Conservation (phyloP, 1,140 invertebrate genomes). For the Archivesica marissinica region DNA sequence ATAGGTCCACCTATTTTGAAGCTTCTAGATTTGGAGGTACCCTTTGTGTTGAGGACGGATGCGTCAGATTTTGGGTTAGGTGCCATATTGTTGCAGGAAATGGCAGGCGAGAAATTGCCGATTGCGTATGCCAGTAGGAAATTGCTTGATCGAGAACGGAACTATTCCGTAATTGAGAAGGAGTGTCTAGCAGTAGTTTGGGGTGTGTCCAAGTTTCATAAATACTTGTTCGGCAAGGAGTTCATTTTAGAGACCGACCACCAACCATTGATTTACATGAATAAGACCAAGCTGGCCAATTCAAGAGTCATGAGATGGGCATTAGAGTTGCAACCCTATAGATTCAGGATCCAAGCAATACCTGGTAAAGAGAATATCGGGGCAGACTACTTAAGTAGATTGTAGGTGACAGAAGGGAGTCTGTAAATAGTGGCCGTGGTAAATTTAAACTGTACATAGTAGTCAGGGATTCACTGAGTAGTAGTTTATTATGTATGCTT, state of each 20-base stretch:
- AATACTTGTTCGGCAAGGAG: slow-evolving; percentile 74
- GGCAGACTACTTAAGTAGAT: too few species aligned
- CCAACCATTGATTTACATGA: slow-evolving; percentile 40
- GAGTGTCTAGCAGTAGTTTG: slow-evolving; percentile 83
- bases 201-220: slow-evolving; percentile 81
- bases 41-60: slow-evolving; percentile 65
- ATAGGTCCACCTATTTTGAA: slow-evolving; percentile 61
- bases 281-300: slow-evolving; percentile 3
- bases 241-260: slow-evolving; percentile 64
- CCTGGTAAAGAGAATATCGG: too few species aligned
- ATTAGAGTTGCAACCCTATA: too few species aligned
- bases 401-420: too few species aligned
- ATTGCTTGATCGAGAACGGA: slow-evolving; percentile 48
- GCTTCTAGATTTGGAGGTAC: slow-evolving; percentile 77
- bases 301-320: slow-evolving; percentile 12
- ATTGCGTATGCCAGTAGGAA: slow-evolving; percentile 69
- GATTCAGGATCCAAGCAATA: too few species aligned
- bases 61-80: slow-evolving; percentile 60
- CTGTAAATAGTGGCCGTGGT: too few species aligned
- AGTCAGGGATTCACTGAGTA: too few species aligned
- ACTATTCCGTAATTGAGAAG: slow-evolving; percentile 82
- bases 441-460: too few species aligned
- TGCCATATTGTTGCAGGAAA: slow-evolving; percentile 67
- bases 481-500: too few species aligned
- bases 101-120: slow-evolving; percentile 57